A percentile compares a stretch with the other conserved stretches of the same genome.
Evolutionary conservation across 2,797 vertebrate species (phyloP).

Genomic region (Melopsittacus undulatus): DNA sequence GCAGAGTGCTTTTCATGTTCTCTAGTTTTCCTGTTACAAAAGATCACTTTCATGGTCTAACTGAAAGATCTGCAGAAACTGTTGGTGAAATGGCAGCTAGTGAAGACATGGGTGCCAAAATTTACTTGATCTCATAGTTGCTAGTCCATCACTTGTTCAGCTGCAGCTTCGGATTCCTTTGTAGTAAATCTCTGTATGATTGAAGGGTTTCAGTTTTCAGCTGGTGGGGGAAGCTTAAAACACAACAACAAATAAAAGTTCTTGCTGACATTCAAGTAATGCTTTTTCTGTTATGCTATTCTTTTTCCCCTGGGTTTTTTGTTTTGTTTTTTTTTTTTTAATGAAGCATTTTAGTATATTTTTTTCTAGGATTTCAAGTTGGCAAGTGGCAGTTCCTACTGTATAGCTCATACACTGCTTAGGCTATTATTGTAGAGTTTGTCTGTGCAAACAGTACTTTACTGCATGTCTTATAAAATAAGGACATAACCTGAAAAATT

Average conservation of each 20-base stretch:
- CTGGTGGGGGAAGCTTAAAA: background rate
- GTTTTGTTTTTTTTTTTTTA: background rate
- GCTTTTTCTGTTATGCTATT: background rate
- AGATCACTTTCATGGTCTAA: background rate
- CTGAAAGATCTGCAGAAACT: background rate
- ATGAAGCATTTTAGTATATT: background rate
- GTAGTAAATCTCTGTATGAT: background rate
- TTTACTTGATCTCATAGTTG: accelerated
- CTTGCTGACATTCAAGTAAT: background rate
- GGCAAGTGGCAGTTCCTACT: background rate
- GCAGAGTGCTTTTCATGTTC: background rate
- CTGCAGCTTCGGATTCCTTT: background rate
- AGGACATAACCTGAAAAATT: background rate
- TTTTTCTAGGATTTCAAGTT: background rate
- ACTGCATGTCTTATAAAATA: background rate
- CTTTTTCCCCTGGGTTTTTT: no score
- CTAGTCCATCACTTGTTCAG: accelerated
- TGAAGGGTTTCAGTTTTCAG: background rate
- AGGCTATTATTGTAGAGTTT: background rate
- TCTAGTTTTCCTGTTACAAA: background rate
- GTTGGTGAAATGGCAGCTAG: background rate
- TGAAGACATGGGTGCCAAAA: background rate
- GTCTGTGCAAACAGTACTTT: background rate
- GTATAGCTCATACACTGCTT: background rate
- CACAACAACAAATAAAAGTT: background rate